Base-by-base conservation (phyloP, 2,797 vertebrate species). In the Sebastes wilsoni region DNA sequence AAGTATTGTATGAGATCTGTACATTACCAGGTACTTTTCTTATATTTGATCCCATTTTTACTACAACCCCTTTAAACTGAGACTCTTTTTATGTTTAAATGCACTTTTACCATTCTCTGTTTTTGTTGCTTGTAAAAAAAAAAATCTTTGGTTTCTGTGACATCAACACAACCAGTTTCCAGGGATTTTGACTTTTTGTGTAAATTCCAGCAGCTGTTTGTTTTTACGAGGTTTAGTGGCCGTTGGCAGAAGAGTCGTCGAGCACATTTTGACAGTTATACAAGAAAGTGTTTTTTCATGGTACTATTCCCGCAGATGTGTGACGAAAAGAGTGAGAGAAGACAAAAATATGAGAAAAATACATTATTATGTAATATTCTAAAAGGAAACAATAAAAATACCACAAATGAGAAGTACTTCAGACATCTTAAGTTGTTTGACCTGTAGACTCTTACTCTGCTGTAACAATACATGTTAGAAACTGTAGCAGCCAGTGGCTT, bases 71-170 rank as follows among this genome's bases (percentile, higher is more conserved):
- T 34, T 71, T 38, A 38, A 58, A 14, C 36, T 52, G 23, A 38
- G 38, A 42, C 25, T 38, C 12, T 60, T 66, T 28, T 66, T 10
- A 72, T 82, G 77, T 88, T 66, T 30, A 34, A 89, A 68, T 79
- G 82, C 83, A 91, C 86, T 85, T 88, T 87, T 83, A 38, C 18
- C 49, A 8, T 54, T 67, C 2, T 49, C 14, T 76, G 75, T 84
- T 82, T 66, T 52, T 66, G 42, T 32, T 82, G 72, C 73, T 75
- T 85, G 54, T 82, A 25, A 73, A 85, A 81, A n/a, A 61, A 65
- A 70, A 66, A 80, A 60, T 38, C 38, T 82, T 56, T 61, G 66
- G 42, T 68, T 76, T 16, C 54, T 81, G 68, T 77, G 66, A 65
- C 30, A 22, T 80, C 52, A 81, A 77, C 79, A 81, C 85, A 85